These are phyloP conservation scores for Cyrtodaria siliqua DNA, from an alignment of 2,888 invertebrate species.

Conservation along the genomic window DNA sequence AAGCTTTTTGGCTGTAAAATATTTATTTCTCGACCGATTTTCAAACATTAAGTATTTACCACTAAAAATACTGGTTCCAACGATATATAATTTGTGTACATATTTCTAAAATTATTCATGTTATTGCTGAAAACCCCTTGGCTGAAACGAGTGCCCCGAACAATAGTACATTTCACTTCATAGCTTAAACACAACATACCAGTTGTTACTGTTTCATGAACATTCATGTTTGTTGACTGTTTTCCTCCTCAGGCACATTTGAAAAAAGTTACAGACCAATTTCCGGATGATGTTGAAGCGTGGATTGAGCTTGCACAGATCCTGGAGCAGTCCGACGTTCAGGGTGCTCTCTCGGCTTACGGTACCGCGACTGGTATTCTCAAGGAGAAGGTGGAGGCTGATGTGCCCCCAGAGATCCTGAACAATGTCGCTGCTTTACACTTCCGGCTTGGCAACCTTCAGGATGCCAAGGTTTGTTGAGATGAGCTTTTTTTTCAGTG, in stretches of 20 bases:
- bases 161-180: too few species aligned
- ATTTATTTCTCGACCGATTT: too few species aligned
- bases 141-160: too few species aligned
- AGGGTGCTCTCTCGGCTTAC: slow-evolving; percentile 96
- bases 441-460: slow-evolving; percentile 92
- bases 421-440: slow-evolving; percentile 99
- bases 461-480: slow-evolving; percentile 90
- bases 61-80: too few species aligned
- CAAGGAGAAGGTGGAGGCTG: slow-evolving; percentile 96
- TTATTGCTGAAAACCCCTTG: too few species aligned
- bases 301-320: slow-evolving; percentile 99
- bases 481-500: too few species aligned
- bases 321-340: slow-evolving; percentile 95
- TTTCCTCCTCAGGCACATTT: slow-evolving; percentile 91
- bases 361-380: slow-evolving; percentile 96
- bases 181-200: too few species aligned
- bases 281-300: slow-evolving; percentile 99
- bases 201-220: too few species aligned
- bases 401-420: slow-evolving; percentile 98
- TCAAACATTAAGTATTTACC: too few species aligned
- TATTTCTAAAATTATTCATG: too few species aligned
- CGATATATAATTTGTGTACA: too few species aligned
- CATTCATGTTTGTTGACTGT: not conserved
- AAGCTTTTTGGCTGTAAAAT: too few species aligned
- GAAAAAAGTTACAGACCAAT: slow-evolving; percentile 97